A percentile compares a stretch with the other conserved stretches of the same genome.
Conservation (phyloP, 2,113 vertebrate genomes). For the Fukomys damarensis region DNA sequence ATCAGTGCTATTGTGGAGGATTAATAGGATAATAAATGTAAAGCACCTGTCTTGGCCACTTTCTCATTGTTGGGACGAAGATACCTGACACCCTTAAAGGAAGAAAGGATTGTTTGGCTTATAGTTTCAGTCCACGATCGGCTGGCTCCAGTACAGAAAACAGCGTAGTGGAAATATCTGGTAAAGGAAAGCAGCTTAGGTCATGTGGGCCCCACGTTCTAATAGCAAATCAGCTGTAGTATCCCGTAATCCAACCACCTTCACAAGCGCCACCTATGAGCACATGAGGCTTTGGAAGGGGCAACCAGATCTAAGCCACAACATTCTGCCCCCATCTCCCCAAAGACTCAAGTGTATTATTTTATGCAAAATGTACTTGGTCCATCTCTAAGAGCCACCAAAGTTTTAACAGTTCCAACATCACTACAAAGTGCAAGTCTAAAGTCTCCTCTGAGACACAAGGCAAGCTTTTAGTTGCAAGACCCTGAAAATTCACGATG, state of each 20-base stretch:
- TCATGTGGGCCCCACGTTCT: background rate
- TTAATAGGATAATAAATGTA: background rate
- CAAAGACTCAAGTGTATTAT: background rate
- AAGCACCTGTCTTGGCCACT: background rate
- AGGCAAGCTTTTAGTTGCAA: background rate
- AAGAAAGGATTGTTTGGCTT: background rate
- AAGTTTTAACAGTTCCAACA: background rate
- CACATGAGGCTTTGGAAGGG: background rate
- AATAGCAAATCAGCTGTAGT: background rate
- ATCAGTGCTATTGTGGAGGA: background rate
- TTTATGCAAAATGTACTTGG: background rate
- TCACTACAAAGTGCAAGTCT: background rate
- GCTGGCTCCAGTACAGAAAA: background rate
- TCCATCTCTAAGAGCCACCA: background rate
- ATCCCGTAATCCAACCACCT: background rate
- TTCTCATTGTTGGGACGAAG: background rate
- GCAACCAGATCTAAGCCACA: background rate
- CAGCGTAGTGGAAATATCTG: background rate
- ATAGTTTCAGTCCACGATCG: background rate
- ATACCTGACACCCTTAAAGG: background rate
- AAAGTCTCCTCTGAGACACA: background rate
- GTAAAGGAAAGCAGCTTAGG: background rate
- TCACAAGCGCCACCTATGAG: background rate
- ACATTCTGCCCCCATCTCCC: background rate
- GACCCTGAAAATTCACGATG: background rate